Conservation (phyloP, 2,113 vertebrate species). For the Xiphophorus hellerii region DNA sequence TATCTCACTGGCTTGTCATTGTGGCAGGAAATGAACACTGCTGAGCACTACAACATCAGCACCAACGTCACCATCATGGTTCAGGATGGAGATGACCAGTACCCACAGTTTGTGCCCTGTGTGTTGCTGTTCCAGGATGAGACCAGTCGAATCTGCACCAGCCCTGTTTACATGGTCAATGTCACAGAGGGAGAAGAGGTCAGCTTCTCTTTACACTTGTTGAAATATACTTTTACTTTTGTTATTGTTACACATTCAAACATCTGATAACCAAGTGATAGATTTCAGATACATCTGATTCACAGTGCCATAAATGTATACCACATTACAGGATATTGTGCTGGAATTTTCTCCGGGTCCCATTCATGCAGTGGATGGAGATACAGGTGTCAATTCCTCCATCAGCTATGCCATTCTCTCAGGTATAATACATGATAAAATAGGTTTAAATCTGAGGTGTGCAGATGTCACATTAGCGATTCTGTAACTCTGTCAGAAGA, state of each 20-base stretch:
- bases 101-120: conserved; percentile 81
- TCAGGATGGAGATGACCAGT: conserved; percentile 80
- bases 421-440: conserved; percentile 65
- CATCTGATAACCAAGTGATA: not conserved
- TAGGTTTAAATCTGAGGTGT: not conserved
- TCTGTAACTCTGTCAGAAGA: conserved; percentile 53
- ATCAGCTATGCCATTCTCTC: conserved; percentile 81
- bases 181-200: conserved; percentile 81
- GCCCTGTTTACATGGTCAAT: conserved; percentile 77
- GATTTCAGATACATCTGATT: not conserved
- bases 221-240: not conserved
- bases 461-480: not conserved
- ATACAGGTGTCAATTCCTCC: conserved; percentile 75
- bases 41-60: conserved; percentile 72
- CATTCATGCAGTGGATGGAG: conserved; percentile 84
- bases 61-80: conserved; percentile 67
- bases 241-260: not conserved
- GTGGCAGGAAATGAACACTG: conserved; percentile 78
- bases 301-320: not conserved
- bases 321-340: conserved; percentile 59
- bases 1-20: not conserved
- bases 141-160: conserved; percentile 70
- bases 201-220: not conserved
- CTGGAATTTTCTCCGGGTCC: conserved; percentile 82
- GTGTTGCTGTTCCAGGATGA: conserved; percentile 64